Conservation (phyloP, 1,140 invertebrate species). For the Caenorhabditis inopinata region DNA sequence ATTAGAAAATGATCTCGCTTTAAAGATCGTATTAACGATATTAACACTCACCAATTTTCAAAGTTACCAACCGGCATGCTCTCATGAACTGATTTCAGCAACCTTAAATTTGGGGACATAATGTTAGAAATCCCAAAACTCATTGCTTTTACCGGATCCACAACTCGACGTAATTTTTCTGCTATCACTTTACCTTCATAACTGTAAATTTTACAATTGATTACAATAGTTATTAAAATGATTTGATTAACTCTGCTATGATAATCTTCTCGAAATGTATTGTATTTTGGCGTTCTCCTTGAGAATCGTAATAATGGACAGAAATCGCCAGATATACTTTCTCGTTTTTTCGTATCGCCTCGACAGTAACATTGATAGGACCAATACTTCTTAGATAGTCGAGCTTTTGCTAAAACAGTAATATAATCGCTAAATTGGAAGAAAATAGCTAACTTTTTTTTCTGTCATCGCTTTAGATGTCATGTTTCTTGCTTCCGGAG, state of each 20-base stretch:
- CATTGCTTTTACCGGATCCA: neutral
- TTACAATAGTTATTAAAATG: too few relatives aligned
- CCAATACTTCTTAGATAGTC: neutral
- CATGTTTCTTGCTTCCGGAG: neutral
- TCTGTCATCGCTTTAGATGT: neutral
- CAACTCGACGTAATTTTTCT: neutral
- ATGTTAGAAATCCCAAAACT: neutral
- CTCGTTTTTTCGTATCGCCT: neutral
- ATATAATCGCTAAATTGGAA: too few relatives aligned
- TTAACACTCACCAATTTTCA: neutral
- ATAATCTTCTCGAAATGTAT: conserved; percentile 4
- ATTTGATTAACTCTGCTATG: neutral
- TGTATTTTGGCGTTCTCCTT: neutral
- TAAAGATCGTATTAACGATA: too few relatives aligned
- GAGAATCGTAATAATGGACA: neutral
- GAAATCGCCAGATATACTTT: neutral
- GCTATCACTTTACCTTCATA: conserved; percentile 5
- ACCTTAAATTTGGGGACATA: neutral
- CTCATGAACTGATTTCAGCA: neutral
- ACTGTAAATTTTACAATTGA: too few relatives aligned
- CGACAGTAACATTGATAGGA: neutral
- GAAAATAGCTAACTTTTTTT: neutral
- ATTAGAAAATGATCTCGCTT: too few relatives aligned
- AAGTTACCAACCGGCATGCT: neutral
- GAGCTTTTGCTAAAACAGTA: too few relatives aligned